Evolutionary conservation across 2,888 invertebrate genomes (phyloP), one percentile per base, ranked within the genome.

Genomic region (Pinctada fucata): DNA sequence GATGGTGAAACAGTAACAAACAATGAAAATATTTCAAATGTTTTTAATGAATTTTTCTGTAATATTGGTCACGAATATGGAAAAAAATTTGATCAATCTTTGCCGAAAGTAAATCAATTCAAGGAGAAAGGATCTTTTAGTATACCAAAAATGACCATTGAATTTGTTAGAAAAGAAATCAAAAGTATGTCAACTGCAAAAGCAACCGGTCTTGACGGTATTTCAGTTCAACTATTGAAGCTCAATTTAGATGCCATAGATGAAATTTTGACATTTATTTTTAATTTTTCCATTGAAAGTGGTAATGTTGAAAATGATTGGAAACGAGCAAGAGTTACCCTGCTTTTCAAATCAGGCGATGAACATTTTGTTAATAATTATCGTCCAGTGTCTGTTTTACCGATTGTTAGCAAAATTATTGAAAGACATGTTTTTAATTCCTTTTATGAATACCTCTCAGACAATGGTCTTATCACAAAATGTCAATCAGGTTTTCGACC

Each of bases 371-470:
- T 2, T 6, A 65, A 3, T 5, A 4, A 13, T 65, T 65, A 65
- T 4, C 8, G n/a, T 31, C 10, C n/a, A 5, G 6, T 68, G 10
- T 67, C 68, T n/a, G 52, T 75, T 66, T 66, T 68, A 13, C 47
- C 51, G n/a, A 63, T 72, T 63, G 72, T 72, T 3, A 72, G 63
- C 45, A 72, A 72, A 72, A 51, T 75, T 13, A 49, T 75, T 13
- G 52, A 75, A 52, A 67, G 67, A 3, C 76, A 31, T 31, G 31
- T 31, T 31, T 31, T 31, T 31, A 31, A 31, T 31, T 31, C 31
- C 31, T 31, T 31, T 31, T 31, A 31, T 31, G 31, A 31, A 31
- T 31, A 31, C 31, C 31, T 31, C 31, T 31, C 31, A 31, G 31
- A 31, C 31, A 31, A 31, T 31, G 31, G 31, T 31, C 31, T 31